A percentile compares a stretch with the other conserved stretches of the same genome.
Evolutionary conservation across 1,140 invertebrate species (phyloP).

Genomic region (Drosophila rufa): DNA sequence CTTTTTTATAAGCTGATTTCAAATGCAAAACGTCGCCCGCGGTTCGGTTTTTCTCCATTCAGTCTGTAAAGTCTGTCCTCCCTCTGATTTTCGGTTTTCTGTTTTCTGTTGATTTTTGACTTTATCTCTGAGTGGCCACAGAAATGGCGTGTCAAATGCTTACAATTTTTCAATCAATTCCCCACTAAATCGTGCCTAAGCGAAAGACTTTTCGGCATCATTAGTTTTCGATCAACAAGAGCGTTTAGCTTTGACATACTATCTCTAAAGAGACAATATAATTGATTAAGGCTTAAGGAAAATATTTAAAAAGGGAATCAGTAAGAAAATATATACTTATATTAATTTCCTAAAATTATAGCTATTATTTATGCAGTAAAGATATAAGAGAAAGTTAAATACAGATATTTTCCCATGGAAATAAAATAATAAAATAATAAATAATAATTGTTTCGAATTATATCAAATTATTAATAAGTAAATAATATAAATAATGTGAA

Average conservation of each 20-base stretch:
- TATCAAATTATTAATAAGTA: too few relatives aligned
- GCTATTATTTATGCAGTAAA: too few relatives aligned
- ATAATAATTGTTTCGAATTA: too few relatives aligned
- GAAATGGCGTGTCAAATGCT: conserved; percentile 78
- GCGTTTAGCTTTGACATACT: conserved; percentile 12
- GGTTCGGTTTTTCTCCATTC: conserved; percentile 2
- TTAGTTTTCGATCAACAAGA: conserved; percentile 38
- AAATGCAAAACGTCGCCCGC: conserved; percentile 56
- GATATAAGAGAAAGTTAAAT: too few relatives aligned
- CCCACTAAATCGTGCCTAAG: conserved; percentile 33
- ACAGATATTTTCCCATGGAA: too few relatives aligned
- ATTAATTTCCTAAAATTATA: too few relatives aligned
- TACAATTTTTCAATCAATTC: conserved; percentile 78
- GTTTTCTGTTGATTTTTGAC: conserved; percentile 69
- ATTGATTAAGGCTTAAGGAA: conserved; percentile 1
- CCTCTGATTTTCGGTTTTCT: conserved; percentile 6
- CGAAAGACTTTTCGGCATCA: conserved; percentile 15
- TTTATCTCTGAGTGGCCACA: conserved; percentile 77
- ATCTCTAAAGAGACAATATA: not conserved
- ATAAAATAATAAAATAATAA: too few relatives aligned
- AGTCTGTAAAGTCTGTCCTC: conserved; percentile 4
- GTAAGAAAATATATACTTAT: not conserved
- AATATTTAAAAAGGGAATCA: too few relatives aligned
- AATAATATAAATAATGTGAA: too few relatives aligned
- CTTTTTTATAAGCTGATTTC: conserved; percentile 34